Evolutionary conservation across 2,888 invertebrate genomes (phyloP).

Genomic region (Agrotis puta): DNA sequence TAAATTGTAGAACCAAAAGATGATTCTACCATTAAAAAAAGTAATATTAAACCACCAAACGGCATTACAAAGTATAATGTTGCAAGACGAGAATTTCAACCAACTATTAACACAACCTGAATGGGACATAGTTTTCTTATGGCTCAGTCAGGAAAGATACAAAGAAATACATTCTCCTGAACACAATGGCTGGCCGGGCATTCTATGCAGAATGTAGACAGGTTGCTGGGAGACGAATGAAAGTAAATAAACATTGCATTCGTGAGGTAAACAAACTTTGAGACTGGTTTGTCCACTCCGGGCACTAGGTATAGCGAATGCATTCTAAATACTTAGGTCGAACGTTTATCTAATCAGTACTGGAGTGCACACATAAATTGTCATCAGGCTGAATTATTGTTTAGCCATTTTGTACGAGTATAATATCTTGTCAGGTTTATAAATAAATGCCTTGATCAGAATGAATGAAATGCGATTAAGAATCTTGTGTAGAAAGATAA

Average conservation of each 20-base stretch:
- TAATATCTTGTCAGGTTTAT: constrained; percentile 29
- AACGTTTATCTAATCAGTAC: constrained; percentile 58
- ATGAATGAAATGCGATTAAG: not conserved
- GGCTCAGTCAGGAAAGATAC: constrained; percentile 22
- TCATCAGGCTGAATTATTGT: constrained; percentile 44
- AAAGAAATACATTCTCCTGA: constrained; percentile 49
- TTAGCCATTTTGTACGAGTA: constrained; percentile 31
- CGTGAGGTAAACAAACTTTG: constrained; percentile 86
- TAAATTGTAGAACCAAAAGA: not conserved
- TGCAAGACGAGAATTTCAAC: constrained; percentile 39
- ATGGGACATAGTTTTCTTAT: constrained; percentile 39
- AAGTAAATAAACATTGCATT: constrained; percentile 88
- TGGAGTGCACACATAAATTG: constrained; percentile 43
- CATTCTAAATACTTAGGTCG: constrained; percentile 77
- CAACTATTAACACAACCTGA: constrained; percentile 38
- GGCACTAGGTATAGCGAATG: constrained; percentile 66
- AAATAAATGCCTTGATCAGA: constrained; percentile 8
- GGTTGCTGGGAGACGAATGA: constrained; percentile 79
- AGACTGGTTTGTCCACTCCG: constrained; percentile 78
- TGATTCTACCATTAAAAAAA: constrained; percentile 5
- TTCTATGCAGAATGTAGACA: constrained; percentile 70
- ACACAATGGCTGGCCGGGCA: constrained; percentile 61
- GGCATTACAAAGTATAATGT: constrained; percentile 33
- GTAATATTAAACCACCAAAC: constrained; percentile 8
- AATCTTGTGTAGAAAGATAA: not conserved